Evolutionary conservation across 1,140 invertebrate species (phyloP).

Genomic region (Lanistes nyassanus): DNA sequence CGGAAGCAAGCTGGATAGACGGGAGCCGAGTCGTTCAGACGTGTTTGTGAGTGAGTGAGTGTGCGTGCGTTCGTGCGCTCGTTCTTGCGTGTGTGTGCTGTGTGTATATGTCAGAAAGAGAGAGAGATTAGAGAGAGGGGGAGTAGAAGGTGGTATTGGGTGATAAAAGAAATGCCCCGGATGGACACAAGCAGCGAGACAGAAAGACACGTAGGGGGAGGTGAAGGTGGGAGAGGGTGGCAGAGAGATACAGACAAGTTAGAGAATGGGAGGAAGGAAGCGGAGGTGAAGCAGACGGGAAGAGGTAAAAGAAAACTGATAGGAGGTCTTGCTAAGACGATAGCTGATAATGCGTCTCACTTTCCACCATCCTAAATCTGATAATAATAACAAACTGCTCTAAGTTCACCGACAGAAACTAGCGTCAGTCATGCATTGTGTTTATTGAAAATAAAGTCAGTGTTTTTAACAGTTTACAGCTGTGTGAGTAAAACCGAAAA

Average conservation of each 20-base stretch:
- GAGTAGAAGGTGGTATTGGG: not conserved
- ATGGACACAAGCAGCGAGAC: not conserved
- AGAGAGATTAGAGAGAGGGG: not conserved
- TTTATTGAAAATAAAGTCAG: constrained; percentile 2
- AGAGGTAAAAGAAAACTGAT: not conserved
- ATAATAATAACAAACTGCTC: not conserved
- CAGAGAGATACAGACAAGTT: constrained; percentile 2
- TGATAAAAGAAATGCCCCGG: constrained; percentile 5
- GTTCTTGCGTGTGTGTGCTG: not conserved
- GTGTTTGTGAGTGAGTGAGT: not conserved
- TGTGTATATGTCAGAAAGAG: not conserved
- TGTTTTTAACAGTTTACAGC: not conserved
- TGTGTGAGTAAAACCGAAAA: too few species aligned
- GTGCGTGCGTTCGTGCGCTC: not conserved
- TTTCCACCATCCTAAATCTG: not conserved
- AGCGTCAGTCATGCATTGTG: not conserved
- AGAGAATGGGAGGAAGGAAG: not conserved
- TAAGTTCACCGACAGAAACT: not conserved
- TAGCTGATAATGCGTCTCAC: not conserved
- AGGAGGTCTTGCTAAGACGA: not conserved
- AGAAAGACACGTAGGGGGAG: not conserved
- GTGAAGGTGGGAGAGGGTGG: not conserved
- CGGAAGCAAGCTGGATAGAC: too few species aligned
- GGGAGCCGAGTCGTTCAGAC: not conserved
- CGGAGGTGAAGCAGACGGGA: not conserved